Percentiles rank a stretch among this genome's conserved stretches.
Evolutionary conservation across 2,888 invertebrate species (phyloP).

Genomic region (Mermis nigrescens): DNA sequence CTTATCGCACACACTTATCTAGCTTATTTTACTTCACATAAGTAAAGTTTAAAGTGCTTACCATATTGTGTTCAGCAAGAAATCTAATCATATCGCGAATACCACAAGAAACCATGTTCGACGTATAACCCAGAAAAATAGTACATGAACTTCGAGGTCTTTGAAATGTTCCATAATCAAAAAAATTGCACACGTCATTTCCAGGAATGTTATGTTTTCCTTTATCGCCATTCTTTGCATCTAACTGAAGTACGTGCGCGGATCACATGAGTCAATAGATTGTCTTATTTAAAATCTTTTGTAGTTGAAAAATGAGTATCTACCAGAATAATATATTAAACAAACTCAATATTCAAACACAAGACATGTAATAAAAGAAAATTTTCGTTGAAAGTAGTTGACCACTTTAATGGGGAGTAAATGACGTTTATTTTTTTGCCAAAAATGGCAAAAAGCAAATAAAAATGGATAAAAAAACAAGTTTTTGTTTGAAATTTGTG

Average conservation of each 20-base stretch:
- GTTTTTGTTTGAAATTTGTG: no score
- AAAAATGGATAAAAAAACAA: no score
- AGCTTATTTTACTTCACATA: background rate
- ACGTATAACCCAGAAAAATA: conserved; percentile 87
- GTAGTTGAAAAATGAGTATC: no score
- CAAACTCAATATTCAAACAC: no score
- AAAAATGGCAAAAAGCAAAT: no score
- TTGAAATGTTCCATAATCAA: conserved; percentile 25
- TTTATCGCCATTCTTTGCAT: background rate
- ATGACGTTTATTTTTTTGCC: no score
- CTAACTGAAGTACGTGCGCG: background rate
- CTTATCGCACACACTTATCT: background rate
- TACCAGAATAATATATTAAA: no score
- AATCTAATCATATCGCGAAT: conserved; percentile 73
- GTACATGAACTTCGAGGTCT: conserved; percentile 48
- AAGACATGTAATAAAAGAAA: no score
- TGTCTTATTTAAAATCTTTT: background rate
- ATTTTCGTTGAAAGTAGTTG: no score
- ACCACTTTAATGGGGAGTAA: no score
- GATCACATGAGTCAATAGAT: background rate
- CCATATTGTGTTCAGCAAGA: conserved; percentile 61
- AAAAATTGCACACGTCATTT: conserved; percentile 16
- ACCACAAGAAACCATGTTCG: conserved; percentile 88
- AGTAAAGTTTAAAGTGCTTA: conserved; percentile 21
- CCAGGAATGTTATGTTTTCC: background rate